Evolutionary conservation across 2,113 vertebrate species (phyloP), one percentile per base, ranked within the genome.

Genomic region (Callipepla squamata): DNA sequence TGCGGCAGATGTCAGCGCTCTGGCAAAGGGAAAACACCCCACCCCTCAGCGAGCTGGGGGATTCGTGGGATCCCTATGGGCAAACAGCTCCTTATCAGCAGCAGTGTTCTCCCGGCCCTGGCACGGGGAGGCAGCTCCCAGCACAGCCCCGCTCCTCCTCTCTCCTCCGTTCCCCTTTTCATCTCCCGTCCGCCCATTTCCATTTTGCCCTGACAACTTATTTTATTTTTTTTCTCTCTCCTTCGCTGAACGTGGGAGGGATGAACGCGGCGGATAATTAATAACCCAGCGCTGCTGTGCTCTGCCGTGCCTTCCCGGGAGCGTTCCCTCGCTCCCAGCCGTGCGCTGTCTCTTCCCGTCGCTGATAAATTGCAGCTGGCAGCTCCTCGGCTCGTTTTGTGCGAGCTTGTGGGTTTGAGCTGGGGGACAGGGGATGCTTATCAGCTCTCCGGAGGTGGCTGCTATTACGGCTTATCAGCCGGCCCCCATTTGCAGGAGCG

Each of bases 261-360:
- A 61, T 93, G 90, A 59, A 91, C 78, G 90, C 92, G 61, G 95
- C 85, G 80, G 93, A 95, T 78, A 88, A 95, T 59, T 92, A 94
- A 67, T 59, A 81, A 67, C 50, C 85, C 4, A 0, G 76, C 50
- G 12, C 90, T 92, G 34, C 73, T 69, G 59, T 4, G 87, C 77
- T 69, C 63, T 4, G 87, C 59, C 62, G 92, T 73, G 87, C 72
- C 75, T 91, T 80, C 70, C 92, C 58, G 85, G 87, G 85, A 94
- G 92, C 50, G 77, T 86, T 78, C 34, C 78, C 76, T 70, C 93
- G 11, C 88, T 89, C 86, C 79, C 90, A 23, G 79, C 13, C 93
- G 14, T 77, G 85, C 58, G 94, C 87, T 92, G 90, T 20, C 92
- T 82, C 67, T n/a, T 88, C 79, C 88, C 76, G 7, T 26, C 8